phyloP scores from a whole-genome alignment of 2,888 invertebrate species.

The Cosmia trapezina region DNA sequence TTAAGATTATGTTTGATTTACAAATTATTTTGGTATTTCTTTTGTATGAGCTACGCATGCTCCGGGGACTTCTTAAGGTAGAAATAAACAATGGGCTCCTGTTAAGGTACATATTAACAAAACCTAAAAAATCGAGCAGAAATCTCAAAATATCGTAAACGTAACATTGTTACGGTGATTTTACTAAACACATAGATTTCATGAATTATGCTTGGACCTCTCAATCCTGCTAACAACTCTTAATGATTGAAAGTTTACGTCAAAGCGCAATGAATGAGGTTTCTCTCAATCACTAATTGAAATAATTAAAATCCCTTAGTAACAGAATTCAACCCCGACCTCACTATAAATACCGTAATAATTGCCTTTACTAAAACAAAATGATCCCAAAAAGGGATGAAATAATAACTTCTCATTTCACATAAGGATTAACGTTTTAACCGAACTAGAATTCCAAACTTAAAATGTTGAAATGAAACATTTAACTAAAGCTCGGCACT shows the following conservation, averaged over 20 bases:
- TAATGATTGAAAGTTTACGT: neutral
- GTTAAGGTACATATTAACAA: neutral
- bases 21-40: too few relatives aligned
- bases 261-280: neutral
- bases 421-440: slow-evolving; percentile 36
- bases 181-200: too few relatives aligned
- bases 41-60: too few relatives aligned
- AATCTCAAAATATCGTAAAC: too few relatives aligned
- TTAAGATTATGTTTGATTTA: too few relatives aligned
- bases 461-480: slow-evolving; percentile 52
- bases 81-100: neutral
- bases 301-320: slow-evolving; percentile 11
- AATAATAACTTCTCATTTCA: slow-evolving; percentile 38
- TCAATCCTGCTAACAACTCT: too few relatives aligned
- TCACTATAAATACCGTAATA: neutral
- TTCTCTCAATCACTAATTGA: neutral
- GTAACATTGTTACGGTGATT: too few relatives aligned
- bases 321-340: neutral
- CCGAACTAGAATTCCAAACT: slow-evolving; percentile 35
- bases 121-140: neutral
- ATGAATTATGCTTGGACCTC: too few relatives aligned
- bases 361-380: slow-evolving; percentile 26
- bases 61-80: too few relatives aligned
- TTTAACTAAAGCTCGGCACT: slow-evolving; percentile 53
- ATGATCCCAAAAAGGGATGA: slow-evolving; percentile 32